A percentile compares a stretch with the other conserved stretches of the same genome.
Evolutionary conservation across 2,113 vertebrate genomes (phyloP).

Genomic region (Nesogale talazaci): DNA sequence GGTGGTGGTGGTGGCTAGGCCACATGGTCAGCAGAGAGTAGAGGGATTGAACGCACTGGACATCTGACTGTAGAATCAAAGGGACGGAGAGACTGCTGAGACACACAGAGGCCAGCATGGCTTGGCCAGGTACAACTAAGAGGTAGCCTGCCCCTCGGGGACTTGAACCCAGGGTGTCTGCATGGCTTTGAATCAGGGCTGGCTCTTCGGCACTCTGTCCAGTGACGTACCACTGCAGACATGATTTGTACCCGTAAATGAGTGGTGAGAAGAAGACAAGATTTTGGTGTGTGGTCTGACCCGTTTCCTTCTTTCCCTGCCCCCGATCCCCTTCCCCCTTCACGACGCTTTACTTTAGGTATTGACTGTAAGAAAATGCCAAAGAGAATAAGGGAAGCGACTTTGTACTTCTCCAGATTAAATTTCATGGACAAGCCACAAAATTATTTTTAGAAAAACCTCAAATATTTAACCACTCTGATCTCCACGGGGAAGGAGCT

Average conservation of each 20-base stretch:
- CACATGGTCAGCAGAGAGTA: no score
- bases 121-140: neutral
- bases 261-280: neutral
- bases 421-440: neutral
- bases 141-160: accelerated
- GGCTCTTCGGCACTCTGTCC: accelerated
- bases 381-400: neutral
- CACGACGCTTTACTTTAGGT: neutral
- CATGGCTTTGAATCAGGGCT: neutral
- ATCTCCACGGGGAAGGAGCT: constrained; percentile 61
- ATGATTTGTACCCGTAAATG: neutral
- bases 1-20: no score
- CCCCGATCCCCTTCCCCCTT: neutral
- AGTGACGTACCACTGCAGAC: accelerated
- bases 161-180: neutral
- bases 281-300: neutral
- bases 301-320: neutral
- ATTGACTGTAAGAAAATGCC: neutral
- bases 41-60: no score
- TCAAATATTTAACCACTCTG: neutral
- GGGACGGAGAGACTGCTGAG: neutral
- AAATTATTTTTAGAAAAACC: neutral
- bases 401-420: neutral
- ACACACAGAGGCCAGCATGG: neutral
- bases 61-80: no score